A percentile compares a stretch with the other conserved stretches of the same genome.
Evolutionary conservation across 2,113 vertebrate species (phyloP).

Genomic region (Festucalex cinctus): DNA sequence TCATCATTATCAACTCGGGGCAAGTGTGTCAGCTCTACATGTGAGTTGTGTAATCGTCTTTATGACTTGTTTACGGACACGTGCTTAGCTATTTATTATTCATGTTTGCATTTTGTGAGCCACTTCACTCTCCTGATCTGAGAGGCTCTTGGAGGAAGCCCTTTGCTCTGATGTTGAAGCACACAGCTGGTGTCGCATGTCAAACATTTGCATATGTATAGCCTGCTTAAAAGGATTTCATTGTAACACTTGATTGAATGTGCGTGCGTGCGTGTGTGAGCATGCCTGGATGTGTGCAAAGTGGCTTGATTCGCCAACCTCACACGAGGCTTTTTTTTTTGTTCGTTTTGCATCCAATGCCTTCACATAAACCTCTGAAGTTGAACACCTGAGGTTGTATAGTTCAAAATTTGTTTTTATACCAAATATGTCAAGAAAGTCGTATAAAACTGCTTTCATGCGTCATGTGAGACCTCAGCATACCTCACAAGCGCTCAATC

Average conservation of each 20-base stretch:
- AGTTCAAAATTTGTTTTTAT: too few species aligned
- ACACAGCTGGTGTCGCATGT: slow-evolving; percentile 34
- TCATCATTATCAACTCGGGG: background rate
- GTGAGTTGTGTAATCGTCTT: background rate
- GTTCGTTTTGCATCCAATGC: background rate
- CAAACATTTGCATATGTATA: slow-evolving; percentile 56
- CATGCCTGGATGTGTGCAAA: background rate
- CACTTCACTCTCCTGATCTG: slow-evolving; percentile 59
- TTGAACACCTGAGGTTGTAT: background rate
- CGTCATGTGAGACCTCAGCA: background rate
- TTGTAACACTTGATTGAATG: slow-evolving; percentile 38
- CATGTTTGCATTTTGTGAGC: slow-evolving; percentile 32
- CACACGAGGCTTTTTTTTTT: background rate
- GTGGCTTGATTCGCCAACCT: background rate
- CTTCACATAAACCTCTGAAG: background rate
- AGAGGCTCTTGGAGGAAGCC: slow-evolving; percentile 39
- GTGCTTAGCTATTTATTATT: slow-evolving; percentile 37
- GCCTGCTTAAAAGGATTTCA: slow-evolving; percentile 37
- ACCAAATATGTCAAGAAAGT: too few species aligned
- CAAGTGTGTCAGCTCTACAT: background rate
- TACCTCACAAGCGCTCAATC: background rate
- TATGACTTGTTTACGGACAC: slow-evolving; percentile 11
- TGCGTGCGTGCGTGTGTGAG: slow-evolving; percentile 5
- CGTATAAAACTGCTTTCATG: background rate
- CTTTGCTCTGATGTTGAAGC: slow-evolving; percentile 43